These are phyloP conservation scores for Frieseomelitta varia DNA, from an alignment of 1,140 invertebrate species.

Conservation along the genomic window DNA sequence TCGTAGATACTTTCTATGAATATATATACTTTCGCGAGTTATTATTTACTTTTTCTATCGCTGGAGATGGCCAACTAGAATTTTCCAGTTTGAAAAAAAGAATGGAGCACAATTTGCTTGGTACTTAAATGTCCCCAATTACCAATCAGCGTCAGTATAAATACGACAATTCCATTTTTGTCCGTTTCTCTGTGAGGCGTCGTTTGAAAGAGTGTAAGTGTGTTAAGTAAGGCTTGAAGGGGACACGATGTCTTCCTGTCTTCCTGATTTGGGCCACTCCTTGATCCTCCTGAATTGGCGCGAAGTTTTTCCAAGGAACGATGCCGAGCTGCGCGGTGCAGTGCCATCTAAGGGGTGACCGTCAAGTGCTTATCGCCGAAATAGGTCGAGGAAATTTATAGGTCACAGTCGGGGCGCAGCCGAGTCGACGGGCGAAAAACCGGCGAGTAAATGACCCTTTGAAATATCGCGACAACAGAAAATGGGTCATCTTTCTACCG, in stretches of 20 bases:
- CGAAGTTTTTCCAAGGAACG: not conserved
- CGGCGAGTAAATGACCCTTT: constrained; percentile 17
- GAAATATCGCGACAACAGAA: not conserved
- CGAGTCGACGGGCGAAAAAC: not conserved
- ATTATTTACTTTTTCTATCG: not conserved
- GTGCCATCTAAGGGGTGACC: constrained; percentile 15
- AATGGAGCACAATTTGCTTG: not conserved
- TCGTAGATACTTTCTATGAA: no score
- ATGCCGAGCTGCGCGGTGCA: not conserved
- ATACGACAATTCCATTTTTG: no score
- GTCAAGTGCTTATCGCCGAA: constrained; percentile 48
- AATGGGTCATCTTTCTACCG: not conserved
- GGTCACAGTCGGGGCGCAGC: constrained; percentile 33
- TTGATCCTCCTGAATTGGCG: constrained; percentile 15
- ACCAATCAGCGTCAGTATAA: no score
- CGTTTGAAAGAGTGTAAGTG: no score
- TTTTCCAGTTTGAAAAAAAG: no score
- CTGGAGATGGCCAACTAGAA: not conserved
- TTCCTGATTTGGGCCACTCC: constrained; percentile 15
- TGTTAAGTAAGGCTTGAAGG: not conserved
- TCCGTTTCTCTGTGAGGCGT: no score
- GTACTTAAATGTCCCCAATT: no score
- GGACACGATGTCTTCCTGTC: not conserved
- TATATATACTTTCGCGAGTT: no score
- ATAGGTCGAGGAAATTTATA: constrained; percentile 64